phyloP scores from a whole-genome alignment of 2,888 invertebrate genomes.

The Melitaea athalia region DNA sequence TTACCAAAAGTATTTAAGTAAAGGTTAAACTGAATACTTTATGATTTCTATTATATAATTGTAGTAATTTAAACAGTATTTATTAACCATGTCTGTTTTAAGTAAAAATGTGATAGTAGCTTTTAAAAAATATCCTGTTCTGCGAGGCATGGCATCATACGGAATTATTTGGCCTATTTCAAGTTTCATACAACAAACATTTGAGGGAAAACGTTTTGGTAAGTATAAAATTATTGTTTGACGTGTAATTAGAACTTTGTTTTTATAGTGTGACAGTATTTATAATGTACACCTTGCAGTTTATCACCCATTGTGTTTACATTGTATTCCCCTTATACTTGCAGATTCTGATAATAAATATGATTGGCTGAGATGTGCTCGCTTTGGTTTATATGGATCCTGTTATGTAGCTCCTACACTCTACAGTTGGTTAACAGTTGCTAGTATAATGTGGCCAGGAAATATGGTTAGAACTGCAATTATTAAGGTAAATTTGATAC shows the following conservation, averaged over 20 bases:
- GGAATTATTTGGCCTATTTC: conserved; percentile 88
- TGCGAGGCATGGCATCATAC: conserved; percentile 86
- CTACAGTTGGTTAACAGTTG: conserved; percentile 89
- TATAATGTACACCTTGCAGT: not conserved
- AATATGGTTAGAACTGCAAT: conserved; percentile 86
- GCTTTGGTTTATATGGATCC: conserved; percentile 91
- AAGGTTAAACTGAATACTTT: conserved; percentile 19
- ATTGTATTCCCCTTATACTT: conserved; percentile 1
- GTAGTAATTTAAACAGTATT: conserved; percentile 4
- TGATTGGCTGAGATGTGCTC: conserved; percentile 86
- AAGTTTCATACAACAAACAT: conserved; percentile 87
- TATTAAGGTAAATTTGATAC: conserved; percentile 83
- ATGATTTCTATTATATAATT: conserved; percentile 31
- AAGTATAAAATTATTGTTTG: conserved; percentile 49
- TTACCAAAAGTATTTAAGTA: conserved; percentile 24
- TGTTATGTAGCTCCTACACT: conserved; percentile 91
- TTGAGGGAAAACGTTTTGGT: conserved; percentile 85
- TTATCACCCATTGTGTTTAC: too few species aligned
- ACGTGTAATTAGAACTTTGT: conserved; percentile 1
- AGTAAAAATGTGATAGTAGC: conserved; percentile 58
- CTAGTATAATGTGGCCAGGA: conserved; percentile 89
- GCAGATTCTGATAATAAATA: conserved; percentile 71
- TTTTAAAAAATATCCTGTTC: conserved; percentile 64
- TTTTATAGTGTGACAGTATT: conserved; percentile 6
- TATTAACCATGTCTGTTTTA: conserved; percentile 54